Conservation (phyloP, 1,140 invertebrate species). For the Riptortus pedestris region DNA sequence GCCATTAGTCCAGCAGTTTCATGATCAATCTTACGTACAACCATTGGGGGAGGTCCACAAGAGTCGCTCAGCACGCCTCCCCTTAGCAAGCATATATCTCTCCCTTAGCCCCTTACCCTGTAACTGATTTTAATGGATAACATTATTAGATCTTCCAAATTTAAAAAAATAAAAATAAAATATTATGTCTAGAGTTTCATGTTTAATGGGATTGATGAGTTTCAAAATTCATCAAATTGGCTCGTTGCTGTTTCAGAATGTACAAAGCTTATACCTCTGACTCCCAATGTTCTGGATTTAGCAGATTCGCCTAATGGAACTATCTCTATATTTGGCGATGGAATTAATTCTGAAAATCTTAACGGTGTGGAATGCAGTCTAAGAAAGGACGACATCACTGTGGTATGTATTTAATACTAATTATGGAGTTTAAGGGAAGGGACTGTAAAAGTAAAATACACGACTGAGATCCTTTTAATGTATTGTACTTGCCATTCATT, state of each 20-base stretch:
- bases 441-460: background rate
- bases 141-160: no score
- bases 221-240: background rate
- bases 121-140: no score
- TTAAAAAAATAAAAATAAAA: background rate
- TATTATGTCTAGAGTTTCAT: background rate
- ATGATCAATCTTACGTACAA: no score
- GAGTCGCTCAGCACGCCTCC: background rate
- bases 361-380: background rate
- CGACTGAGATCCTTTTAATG: background rate
- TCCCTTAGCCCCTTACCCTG: no score
- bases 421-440: background rate
- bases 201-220: background rate
- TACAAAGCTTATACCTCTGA: background rate
- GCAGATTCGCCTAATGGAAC: background rate
- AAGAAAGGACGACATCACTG: background rate
- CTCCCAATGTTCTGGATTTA: background rate
- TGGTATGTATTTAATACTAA: background rate
- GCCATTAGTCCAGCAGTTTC: no score
- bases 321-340: background rate
- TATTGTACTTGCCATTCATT: background rate
- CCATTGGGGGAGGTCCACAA: no score
- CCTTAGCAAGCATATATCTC: background rate
- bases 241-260: background rate
- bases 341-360: background rate